Evolutionary conservation across 2,113 vertebrate species (phyloP).

Genomic region (Danio rerio): DNA sequence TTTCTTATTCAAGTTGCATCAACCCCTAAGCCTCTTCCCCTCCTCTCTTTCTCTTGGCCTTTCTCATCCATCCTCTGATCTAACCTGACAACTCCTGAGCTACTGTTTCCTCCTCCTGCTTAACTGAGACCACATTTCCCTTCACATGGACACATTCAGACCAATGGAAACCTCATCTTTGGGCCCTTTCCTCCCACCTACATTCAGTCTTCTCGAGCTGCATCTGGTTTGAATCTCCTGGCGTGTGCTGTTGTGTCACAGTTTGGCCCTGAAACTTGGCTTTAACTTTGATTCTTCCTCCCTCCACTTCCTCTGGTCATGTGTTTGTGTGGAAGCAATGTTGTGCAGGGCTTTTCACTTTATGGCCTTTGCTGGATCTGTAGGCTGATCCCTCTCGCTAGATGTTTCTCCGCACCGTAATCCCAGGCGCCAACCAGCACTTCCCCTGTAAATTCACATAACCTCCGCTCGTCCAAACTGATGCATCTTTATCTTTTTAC

Average conservation of each 20-base stretch:
- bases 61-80: constrained; percentile 75
- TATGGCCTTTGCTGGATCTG: constrained; percentile 50
- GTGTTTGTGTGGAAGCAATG: constrained; percentile 35
- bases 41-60: no score
- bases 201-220: constrained; percentile 11
- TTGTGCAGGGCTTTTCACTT: constrained; percentile 36
- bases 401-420: constrained; percentile 34
- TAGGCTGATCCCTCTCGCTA: constrained; percentile 45
- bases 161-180: constrained; percentile 42
- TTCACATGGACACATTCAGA: constrained; percentile 61
- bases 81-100: constrained; percentile 85
- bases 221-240: constrained; percentile 86
- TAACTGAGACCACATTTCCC: constrained; percentile 86
- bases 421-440: constrained; percentile 42
- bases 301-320: constrained; percentile 62
- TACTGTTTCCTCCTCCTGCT: constrained; percentile 84
- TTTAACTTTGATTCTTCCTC: constrained; percentile 65
- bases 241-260: constrained; percentile 77
- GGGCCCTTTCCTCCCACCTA: background rate
- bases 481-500: constrained; percentile 19
- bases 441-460: constrained; percentile 47
- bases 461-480: constrained; percentile 3
- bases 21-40: constrained; percentile 65
- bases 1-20: constrained; percentile 72
- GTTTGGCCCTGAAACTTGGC: constrained; percentile 71